Evolutionary conservation across 2,113 vertebrate genomes (phyloP), one percentile per base, ranked within the genome.

Genomic region (Rattus rattus): DNA sequence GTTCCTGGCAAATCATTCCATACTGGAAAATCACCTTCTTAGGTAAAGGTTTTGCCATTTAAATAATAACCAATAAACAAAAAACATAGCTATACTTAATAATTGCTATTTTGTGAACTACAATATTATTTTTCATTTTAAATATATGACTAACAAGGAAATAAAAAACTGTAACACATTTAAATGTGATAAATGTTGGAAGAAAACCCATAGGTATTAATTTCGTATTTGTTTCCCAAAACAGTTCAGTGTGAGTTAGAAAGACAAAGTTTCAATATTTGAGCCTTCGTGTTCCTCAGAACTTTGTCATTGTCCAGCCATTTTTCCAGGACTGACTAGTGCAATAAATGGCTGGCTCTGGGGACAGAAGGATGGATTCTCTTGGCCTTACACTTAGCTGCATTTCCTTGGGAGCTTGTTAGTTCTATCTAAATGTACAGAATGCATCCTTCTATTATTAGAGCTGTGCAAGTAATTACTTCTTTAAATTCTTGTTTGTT

Each of bases 161-260:
- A n/a, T 81, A 28, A 47, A 88, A 59, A 79, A 17, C 17, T 36
- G 1, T 8, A 39, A 73, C 22, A n/a, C 7, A n/a, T 7, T 54
- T 30, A 95, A 83, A 56, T 89, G 20, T 24, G 17, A 79, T 56
- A 73, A 90, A 61, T 49, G 36, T 73, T 89, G 54, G 39, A 94
- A 69, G 4, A 24, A 1, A 12, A 4, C 9, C 36, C 17, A 54
- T 1, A 79, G 26, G 9, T 61, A 20, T 75, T 75, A 80, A 81
- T 86, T 79, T 94, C 56, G 26, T 47, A 1, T 19, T 94, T 5
- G 9, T 52, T 94, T 95, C 63, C 84, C 52, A 96, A 47, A 79
- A 72, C 28, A 79, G 24, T 52, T 80, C 30, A 70, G n/a, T 49
- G 36, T 80, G 70, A 73, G 47, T 54, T 65, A 85, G 19, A 47